Conservation (phyloP, 2,797 vertebrate species). For the Tapera naevia region DNA sequence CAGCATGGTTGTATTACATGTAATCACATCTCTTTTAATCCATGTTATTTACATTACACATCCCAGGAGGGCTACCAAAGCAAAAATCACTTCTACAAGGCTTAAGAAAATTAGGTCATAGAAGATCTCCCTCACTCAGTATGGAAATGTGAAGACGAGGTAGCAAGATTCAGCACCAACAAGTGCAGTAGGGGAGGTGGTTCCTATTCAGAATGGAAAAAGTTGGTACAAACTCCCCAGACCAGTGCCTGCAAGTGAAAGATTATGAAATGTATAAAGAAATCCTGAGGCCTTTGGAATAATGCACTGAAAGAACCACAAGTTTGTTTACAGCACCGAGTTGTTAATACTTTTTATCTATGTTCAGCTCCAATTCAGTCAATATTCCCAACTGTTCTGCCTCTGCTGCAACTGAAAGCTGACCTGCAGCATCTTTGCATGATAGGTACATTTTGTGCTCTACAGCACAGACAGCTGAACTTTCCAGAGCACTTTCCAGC, state of each 20-base stretch:
- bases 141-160: not conserved
- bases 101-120: not conserved
- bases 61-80: not conserved
- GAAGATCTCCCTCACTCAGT: slow-evolving; percentile 52
- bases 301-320: not conserved
- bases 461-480: not conserved
- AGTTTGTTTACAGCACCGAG: not conserved
- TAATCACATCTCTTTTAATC: not conserved
- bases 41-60: not conserved
- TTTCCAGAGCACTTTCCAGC: not conserved
- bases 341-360: not conserved
- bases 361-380: not conserved
- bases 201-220: not conserved
- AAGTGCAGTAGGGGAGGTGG: not conserved
- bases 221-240: not conserved
- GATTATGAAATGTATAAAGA: not conserved
- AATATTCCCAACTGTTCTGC: not conserved
- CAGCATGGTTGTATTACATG: not conserved
- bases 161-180: not conserved
- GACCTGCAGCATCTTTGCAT: not conserved
- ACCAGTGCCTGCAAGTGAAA: slow-evolving; percentile 46
- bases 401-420: not conserved
- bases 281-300: not conserved
- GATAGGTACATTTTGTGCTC: accelerated
- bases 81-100: not conserved